Evolutionary conservation across 2,113 vertebrate species (phyloP), one percentile per base, ranked within the genome.

Genomic region (Ceyx margarethae): DNA sequence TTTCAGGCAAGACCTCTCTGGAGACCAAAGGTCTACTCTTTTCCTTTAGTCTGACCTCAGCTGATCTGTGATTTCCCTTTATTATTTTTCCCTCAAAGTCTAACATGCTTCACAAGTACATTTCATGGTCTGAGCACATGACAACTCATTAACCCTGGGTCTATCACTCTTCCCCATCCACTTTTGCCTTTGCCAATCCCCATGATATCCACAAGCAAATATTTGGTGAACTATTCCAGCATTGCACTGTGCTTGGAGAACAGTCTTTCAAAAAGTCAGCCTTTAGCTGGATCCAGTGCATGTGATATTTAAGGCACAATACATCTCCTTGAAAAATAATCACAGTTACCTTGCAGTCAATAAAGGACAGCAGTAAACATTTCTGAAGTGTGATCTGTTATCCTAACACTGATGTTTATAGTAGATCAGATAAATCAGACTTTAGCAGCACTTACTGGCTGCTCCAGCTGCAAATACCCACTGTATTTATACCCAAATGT

Each of bases 101-200:
- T 81, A 86, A 37, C n/a, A 35, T 40, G 43, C 21, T 31, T 74
- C 77, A 64, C 33, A 31, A 67, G 45, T n/a, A 45, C 9, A 35
- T 79, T 78, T 67, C 64, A 61, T 2, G 4, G 33, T 10, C 46
- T 74, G 61, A 86, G 48, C 35, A 8, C 65, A 43, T 33, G 61
- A n/a, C 61, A 84, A n/a, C 18, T 90, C 53, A 84, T 90, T 94
- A 96, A 94, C 48, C 48, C 14, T 19, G 10, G 29, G 67, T 92
- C 68, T 71, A 12, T 62, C 73, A 53, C 14, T 72, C 13, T 42
- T 62, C 10, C 17, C 65, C 48, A 56, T 23, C 12, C 11, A 35
- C 64, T 93, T 31, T 69, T 78, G 22, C 25, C 31, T 90, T 90
- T 86, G 9, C n/a, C 20, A 80, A 31, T 54, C 4, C 40, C 31